Conservation (phyloP, 2,113 vertebrate genomes). For the Ophthalmotilapia sp. region DNA sequence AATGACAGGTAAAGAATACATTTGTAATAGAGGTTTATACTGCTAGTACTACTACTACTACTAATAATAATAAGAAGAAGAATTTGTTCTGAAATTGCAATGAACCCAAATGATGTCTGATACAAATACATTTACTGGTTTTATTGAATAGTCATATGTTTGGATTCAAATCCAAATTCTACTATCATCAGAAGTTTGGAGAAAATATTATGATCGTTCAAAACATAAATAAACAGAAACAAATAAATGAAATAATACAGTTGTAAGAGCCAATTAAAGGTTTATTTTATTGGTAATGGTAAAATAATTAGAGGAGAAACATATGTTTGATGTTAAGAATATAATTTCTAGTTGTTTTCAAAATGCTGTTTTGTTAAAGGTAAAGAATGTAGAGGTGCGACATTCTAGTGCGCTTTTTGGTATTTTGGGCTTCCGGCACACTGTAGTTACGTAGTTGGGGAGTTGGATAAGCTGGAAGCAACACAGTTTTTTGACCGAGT, state of each 20-base stretch:
- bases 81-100: background rate
- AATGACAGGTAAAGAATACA: background rate
- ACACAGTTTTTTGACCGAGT: too few species aligned
- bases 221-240: background rate
- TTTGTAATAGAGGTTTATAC: background rate
- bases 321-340: too few species aligned
- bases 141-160: background rate
- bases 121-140: background rate
- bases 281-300: too few species aligned
- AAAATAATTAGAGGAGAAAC: too few species aligned
- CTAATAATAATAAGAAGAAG: fast-evolving
- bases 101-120: background rate
- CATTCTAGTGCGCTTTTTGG: too few species aligned
- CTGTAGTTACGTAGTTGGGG: too few species aligned
- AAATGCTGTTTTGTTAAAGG: too few species aligned
- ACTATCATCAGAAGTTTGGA: background rate
- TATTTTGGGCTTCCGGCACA: too few species aligned
- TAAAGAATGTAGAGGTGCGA: too few species aligned
- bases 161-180: background rate
- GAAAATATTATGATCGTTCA: background rate
- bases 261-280: too few species aligned
- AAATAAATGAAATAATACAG: fast-evolving
- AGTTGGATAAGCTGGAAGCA: too few species aligned
- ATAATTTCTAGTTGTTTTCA: too few species aligned
- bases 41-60: fast-evolving